Evolutionary conservation across 1,140 invertebrate genomes (phyloP), one percentile per base, ranked within the genome.

Genomic region (Anastrepha obliqua): DNA sequence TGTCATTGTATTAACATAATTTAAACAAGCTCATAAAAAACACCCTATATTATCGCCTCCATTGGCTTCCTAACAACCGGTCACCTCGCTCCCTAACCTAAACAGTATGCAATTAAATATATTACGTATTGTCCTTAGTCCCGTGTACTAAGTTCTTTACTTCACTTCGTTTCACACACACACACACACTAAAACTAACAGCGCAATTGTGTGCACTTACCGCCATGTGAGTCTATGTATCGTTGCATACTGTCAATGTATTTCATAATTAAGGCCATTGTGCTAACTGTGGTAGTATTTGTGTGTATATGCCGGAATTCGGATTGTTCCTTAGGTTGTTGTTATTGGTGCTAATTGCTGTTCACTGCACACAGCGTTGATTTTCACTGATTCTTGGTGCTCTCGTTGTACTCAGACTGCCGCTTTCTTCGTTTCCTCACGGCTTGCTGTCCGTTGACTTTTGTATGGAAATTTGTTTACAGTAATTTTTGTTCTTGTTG

Each of bases 251-350:
- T 94, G 91, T 95, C 95, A 91, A 95, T 94, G 90, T 95, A 95
- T 89, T 95, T 94, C 94, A 95, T 95, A 93, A 95, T 93, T 93
- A 95, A 94, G 92, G 95, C 95, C 95, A 95, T 95, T 91, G 91
- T 89, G 88, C 87, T 89, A 64, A 88, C 55, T 86, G 62, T 90
- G 67, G 60, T 64, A 58, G 78, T 85, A 78, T 87, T 87, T 74
- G 81, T 88, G 87, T 74, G 81, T 88, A 87, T 88, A 62, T 89
- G 87, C 88, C 65, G 59, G 88, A 70, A 29, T 29, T 88, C 44
- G 70, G 85, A 86, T 81, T 81, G 47, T 29, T 55, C 74, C 20
- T 74, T 7, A 47, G 20, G 17, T 8, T 62, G 58, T 8, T 39
- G 47, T 85, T 59, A 7, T 58, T 85, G 29, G 11, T 29, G 74